phyloP scores from a whole-genome alignment of 2,797 vertebrate species.

The Gymnothorax reevesii region DNA sequence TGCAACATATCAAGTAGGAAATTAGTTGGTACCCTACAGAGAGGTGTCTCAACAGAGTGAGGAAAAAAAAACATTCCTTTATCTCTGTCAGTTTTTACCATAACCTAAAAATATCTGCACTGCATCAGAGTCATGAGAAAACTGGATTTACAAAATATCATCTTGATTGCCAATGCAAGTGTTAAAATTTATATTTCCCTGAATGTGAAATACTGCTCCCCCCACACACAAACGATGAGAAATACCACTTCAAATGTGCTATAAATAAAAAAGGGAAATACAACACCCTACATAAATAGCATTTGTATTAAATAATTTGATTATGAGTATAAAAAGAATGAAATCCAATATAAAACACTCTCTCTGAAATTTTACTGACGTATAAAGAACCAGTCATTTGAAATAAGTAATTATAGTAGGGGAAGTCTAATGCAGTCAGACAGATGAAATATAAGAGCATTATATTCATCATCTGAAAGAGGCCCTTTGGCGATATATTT shows the following conservation, averaged over 20 bases:
- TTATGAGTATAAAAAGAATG: neutral
- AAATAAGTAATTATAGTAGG: neutral
- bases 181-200: conserved; percentile 36
- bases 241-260: conserved; percentile 4
- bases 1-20: neutral
- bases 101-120: conserved; percentile 37
- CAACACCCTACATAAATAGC: neutral
- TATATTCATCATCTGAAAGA: neutral
- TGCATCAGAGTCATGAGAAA: neutral
- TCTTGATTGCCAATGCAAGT: conserved; percentile 39
- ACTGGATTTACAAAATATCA: conserved; percentile 35
- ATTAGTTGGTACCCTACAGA: neutral
- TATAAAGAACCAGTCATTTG: neutral
- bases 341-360: neutral
- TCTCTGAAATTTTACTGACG: neutral
- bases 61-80: neutral
- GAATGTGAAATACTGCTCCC: conserved; percentile 52
- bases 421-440: neutral
- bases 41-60: neutral
- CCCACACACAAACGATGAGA: conserved; percentile 41
- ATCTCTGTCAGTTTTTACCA: conserved; percentile 49
- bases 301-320: neutral
- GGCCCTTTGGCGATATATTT: neutral
- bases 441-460: neutral
- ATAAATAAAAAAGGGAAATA: neutral